A percentile compares a stretch with the other conserved stretches of the same genome.
Evolutionary conservation across 2,888 invertebrate species (phyloP).

Genomic region (Agrypnus murinus): DNA sequence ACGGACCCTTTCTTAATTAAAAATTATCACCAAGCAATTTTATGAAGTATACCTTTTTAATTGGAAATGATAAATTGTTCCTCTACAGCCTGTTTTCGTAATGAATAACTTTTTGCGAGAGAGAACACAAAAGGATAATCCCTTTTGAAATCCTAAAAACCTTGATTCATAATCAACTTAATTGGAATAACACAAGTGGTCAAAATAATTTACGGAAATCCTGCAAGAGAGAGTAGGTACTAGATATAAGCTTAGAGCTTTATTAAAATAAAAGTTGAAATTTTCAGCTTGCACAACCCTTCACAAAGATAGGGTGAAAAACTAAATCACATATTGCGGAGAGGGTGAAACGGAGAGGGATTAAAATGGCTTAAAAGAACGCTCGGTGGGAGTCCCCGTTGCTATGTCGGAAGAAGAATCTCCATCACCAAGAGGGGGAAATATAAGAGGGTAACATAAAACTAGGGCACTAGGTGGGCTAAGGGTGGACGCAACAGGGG

Average conservation of each 20-base stretch:
- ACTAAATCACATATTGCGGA: constrained; percentile 50
- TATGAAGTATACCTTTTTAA: constrained; percentile 39
- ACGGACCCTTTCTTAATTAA: constrained; percentile 39
- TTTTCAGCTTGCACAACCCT: constrained; percentile 37
- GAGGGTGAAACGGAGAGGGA: constrained; percentile 51
- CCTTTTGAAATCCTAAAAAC: constrained; percentile 28
- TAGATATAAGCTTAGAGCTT: too few species aligned
- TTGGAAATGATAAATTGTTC: constrained; percentile 39
- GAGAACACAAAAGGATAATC: constrained; percentile 33
- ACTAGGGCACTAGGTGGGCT: constrained; percentile 62
- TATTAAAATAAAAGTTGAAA: constrained; percentile 34
- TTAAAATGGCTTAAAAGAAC: constrained; percentile 59
- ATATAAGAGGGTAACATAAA: constrained; percentile 57
- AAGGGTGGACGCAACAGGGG: constrained; percentile 48
- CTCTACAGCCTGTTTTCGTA: constrained; percentile 26
- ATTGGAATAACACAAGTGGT: constrained; percentile 34
- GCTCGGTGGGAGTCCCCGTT: constrained; percentile 53
- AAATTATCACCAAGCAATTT: constrained; percentile 36
- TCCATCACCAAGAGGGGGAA: constrained; percentile 56
- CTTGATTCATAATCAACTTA: constrained; percentile 39
- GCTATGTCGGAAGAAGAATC: constrained; percentile 59
- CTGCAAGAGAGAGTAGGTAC: constrained; percentile 27
- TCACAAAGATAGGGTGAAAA: constrained; percentile 39
- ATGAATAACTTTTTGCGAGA: constrained; percentile 16
- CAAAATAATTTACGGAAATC: constrained; percentile 19